Base-by-base conservation (phyloP, 2,113 vertebrate species). In the Butorides virescens region DNA sequence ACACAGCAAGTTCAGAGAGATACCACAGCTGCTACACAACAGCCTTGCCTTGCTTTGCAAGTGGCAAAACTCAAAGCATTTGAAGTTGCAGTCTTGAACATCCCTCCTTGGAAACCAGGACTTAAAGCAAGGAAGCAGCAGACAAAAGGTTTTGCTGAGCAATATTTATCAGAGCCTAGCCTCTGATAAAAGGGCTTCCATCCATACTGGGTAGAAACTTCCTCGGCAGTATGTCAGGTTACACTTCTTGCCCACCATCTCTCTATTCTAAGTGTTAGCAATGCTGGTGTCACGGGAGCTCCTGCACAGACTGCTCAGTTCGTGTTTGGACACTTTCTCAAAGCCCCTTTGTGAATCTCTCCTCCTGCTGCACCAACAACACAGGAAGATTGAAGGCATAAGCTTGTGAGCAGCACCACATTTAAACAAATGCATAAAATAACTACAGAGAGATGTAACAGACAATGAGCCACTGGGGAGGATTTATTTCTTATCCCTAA, bases 381-480 rank as follows among this genome's bases (percentile, higher is more conserved):
- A 76, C 3, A 3, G 34, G 34, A 73, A 55, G 58, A 76, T 1
- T 22, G 62, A 87, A 89, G 56, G 34, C 27, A 36, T 3, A 72
- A 95, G 49, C 73, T 42, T 2, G 0, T 22, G 27, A 87, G 27
- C 52, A 75, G 63, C 15, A 71, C 14, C 32, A 46, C 1, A 44
- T 56, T 30, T 82, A 76, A 88, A 91, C 29, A 85, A 78, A 79
- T 2, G 4, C 27, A 39, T 39, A 15, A 86, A 92, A 19, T 34
- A 92, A 88, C 67, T n/a, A 72, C 30, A 86, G 78, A 74, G 73
- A 93, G 67, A 83, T 86, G 19, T 32, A 90, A 37, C 8, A 94
- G 90, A 95, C 90, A 93, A 88, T 10, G 46, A 96, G 77, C 79
- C 77, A 68, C 74, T 29, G 46, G 84, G 83, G 77, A 95, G 53